Base-by-base conservation (phyloP, 2,113 vertebrate species). In the Oreochromis niloticus region DNA sequence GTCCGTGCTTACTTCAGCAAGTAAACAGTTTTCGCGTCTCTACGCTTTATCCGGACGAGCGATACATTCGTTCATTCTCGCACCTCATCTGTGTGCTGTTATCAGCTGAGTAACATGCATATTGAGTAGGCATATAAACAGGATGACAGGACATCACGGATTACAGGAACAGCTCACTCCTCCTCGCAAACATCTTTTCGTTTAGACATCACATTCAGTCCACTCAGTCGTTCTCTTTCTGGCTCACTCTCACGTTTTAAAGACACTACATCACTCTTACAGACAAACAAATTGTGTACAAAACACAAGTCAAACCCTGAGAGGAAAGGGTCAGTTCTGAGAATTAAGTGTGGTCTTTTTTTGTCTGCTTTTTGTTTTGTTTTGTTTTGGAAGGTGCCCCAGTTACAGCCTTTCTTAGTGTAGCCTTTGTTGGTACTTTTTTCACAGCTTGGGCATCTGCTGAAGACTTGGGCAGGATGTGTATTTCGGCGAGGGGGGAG, bases 111-210 rank as follows among this genome's bases (percentile, higher is more conserved):
- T 89, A 95, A 95, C 90, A 91, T 91, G 93, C 90, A 94, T 91
- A 92, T 83, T 91, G 88, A 94, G 93, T 88, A 93, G 94, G 91
- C 93, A 92, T 88, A 83, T 79, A 85, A 93, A 92, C 91, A 93
- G 36, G 85, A 91, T 92, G 94, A 94, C 91, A 91, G 91, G 88
- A 94, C 90, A 93, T 86, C 91, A 81, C 43, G 6, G 90, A 92
- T 93, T 92, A 86, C 91, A 91, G 81, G 89, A 93, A 93, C 94
- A 94, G 91, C 88, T 92, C 95, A 91, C 93, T 92, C 94, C 91
- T 93, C 93, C 90, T 90, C 91, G 85, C 88, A 87, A 93, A 89
- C 82, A 91, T 92, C 91, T 94, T 83, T 88, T 89, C 48, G 4
- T 92, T 91, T 71, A 88, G 81, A 88, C 73, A 89, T 88, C 88